phyloP scores from a whole-genome alignment of 2,888 invertebrate genomes.

The Hyppa rectilinea region DNA sequence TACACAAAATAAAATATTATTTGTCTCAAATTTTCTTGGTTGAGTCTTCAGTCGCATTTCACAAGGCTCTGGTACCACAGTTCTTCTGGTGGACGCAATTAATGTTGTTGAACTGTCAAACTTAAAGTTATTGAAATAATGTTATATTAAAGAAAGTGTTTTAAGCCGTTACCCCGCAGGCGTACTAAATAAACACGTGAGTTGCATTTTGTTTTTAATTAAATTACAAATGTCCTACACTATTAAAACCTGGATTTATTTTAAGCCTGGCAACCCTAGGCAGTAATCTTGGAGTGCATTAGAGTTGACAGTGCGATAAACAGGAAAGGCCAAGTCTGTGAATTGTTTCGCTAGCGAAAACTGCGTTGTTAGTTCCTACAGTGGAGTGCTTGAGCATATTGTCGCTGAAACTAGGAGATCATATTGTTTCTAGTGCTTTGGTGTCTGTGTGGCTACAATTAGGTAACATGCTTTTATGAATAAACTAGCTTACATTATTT shows the following conservation, averaged over 20 bases:
- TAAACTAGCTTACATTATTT: too few relatives aligned
- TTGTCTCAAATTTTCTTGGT: background rate
- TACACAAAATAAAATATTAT: background rate
- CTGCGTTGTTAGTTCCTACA: conserved; percentile 18
- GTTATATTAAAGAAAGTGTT: background rate
- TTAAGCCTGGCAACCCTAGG: conserved; percentile 39
- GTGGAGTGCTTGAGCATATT: conserved; percentile 13
- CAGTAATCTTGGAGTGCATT: conserved; percentile 66
- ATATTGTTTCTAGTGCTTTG: background rate
- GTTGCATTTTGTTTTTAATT: background rate
- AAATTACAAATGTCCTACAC: too few relatives aligned
- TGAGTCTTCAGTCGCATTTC: background rate
- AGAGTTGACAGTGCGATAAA: conserved; percentile 58
- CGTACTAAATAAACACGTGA: background rate
- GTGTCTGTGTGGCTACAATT: background rate
- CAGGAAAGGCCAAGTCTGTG: conserved; percentile 52
- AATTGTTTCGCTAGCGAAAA: conserved; percentile 48
- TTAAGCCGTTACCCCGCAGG: background rate
- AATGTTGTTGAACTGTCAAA: too few relatives aligned
- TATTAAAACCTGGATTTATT: background rate
- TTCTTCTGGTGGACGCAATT: background rate
- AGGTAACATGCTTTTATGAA: background rate
- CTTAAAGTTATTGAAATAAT: background rate
- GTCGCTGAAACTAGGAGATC: conserved; percentile 15
- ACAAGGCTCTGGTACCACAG: background rate